These are phyloP conservation scores for Dromius quadrimaculatus DNA, from an alignment of 2,888 invertebrate genomes.

Conservation along the genomic window DNA sequence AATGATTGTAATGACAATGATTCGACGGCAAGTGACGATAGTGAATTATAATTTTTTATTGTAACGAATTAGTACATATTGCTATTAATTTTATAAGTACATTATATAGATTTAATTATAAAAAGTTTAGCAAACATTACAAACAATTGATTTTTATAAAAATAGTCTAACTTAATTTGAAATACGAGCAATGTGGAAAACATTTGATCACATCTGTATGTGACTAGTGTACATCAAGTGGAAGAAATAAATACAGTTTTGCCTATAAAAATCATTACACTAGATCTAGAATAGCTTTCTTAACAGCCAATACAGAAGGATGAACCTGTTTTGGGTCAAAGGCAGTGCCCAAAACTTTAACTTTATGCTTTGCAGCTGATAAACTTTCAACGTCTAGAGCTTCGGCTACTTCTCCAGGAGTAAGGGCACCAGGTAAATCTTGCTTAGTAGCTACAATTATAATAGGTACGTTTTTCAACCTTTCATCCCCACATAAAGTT, in stretches of 20 bases:
- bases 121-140: conserved; percentile 22
- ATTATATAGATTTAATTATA: no score
- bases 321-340: conserved; percentile 43
- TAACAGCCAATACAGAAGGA: conserved; percentile 33
- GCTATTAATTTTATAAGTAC: not conserved
- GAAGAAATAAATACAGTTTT: conserved; percentile 12
- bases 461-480: conserved; percentile 64
- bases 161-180: conserved; percentile 18
- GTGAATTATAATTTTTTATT: conserved; percentile 30
- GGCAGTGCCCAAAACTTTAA: conserved; percentile 61
- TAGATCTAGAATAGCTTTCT: conserved; percentile 45
- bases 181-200: conserved; percentile 14
- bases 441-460: conserved; percentile 65
- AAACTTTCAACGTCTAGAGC: conserved; percentile 64
- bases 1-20: not conserved
- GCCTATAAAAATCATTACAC: conserved; percentile 20
- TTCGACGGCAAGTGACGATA: conserved; percentile 28
- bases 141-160: conserved; percentile 30
- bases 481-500: conserved; percentile 63
- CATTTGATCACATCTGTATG: not conserved
- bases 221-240: conserved; percentile 23
- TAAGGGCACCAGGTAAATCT: conserved; percentile 62
- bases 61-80: conserved; percentile 15
- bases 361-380: conserved; percentile 63
- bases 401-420: conserved; percentile 62